phyloP scores from a whole-genome alignment of 1,140 invertebrate genomes.

The Eubasilissa regina region DNA sequence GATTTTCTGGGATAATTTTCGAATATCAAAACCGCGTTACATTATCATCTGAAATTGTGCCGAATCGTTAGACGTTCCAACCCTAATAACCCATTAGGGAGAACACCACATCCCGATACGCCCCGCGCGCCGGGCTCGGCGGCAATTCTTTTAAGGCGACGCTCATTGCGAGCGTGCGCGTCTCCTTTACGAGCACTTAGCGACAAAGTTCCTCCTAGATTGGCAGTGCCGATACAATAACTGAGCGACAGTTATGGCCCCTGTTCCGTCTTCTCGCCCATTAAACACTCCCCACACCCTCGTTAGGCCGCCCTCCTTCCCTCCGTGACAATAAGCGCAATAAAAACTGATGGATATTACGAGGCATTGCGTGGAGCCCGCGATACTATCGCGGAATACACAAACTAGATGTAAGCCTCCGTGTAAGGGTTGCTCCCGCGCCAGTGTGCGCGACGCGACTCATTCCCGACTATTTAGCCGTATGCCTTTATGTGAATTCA shows the following conservation, averaged over 20 bases:
- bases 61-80: neutral
- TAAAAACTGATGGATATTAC: conserved; percentile 59
- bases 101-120: conserved; percentile 1
- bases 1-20: conserved; percentile 1
- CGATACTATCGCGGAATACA: conserved; percentile 23
- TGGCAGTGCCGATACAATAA: conserved; percentile 53
- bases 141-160: conserved; percentile 39
- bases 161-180: conserved; percentile 46
- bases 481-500: conserved; percentile 19
- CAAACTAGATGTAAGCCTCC: conserved; percentile 27
- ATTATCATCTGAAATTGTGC: conserved; percentile 34
- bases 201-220: conserved; percentile 53
- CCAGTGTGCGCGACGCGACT: neutral
- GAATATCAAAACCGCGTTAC: conserved; percentile 13
- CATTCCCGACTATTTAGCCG: neutral
- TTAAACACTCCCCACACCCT: conserved; percentile 32
- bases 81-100: conserved; percentile 18
- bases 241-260: conserved; percentile 40
- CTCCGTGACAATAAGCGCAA: conserved; percentile 45
- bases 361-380: conserved; percentile 48
- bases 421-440: neutral
- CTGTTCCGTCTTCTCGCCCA: conserved; percentile 35
- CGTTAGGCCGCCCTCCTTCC: conserved; percentile 15
- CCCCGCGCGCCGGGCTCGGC: conserved; percentile 8
- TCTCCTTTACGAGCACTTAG: conserved; percentile 53